phyloP scores from a whole-genome alignment of 2,113 vertebrate species.

The Boulengeromyrus knoepffleri region DNA sequence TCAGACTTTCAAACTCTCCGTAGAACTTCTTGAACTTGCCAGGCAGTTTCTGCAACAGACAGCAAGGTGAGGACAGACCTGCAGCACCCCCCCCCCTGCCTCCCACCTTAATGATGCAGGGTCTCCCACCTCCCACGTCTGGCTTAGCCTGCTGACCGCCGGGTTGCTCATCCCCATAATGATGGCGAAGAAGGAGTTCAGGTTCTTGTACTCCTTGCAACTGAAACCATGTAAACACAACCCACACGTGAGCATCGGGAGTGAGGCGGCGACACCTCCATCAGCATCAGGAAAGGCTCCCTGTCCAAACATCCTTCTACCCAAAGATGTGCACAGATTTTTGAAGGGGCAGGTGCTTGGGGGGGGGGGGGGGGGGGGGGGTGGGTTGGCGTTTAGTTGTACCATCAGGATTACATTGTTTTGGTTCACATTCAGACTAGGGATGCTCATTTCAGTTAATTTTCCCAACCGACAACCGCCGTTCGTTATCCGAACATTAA shows the following conservation, averaged over 20 bases:
- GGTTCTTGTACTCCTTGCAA: conserved; percentile 94
- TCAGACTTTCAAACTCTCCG: conserved; percentile 93
- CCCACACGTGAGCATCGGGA: not conserved
- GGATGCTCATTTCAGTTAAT: too few relatives aligned
- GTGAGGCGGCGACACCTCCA: not conserved
- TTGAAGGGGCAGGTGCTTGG: not conserved
- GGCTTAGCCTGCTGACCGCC: conserved; percentile 84
- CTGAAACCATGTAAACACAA: conserved; percentile 56
- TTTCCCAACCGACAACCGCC: too few relatives aligned
- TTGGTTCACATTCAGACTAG: too few relatives aligned
- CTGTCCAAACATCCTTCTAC: not conserved
- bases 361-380: too few relatives aligned
- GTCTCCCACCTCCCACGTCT: conserved; percentile 92
- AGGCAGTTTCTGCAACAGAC: conserved; percentile 86
- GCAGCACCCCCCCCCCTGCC: too few relatives aligned
- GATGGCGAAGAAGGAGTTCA: conserved; percentile 94
- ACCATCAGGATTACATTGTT: too few relatives aligned
- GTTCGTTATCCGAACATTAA: too few relatives aligned
- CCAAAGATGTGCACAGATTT: not conserved
- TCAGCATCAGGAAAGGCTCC: not conserved
- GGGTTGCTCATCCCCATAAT: conserved; percentile 94
- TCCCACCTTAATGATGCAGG: not conserved
- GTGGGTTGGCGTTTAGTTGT: too few relatives aligned
- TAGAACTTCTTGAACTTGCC: conserved; percentile 98
- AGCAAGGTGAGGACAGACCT: conserved; percentile 19